A percentile compares a stretch with the other conserved stretches of the same genome.
phyloP scores from a whole-genome alignment of 2,113 vertebrate species.

The Serilophus lunatus region DNA sequence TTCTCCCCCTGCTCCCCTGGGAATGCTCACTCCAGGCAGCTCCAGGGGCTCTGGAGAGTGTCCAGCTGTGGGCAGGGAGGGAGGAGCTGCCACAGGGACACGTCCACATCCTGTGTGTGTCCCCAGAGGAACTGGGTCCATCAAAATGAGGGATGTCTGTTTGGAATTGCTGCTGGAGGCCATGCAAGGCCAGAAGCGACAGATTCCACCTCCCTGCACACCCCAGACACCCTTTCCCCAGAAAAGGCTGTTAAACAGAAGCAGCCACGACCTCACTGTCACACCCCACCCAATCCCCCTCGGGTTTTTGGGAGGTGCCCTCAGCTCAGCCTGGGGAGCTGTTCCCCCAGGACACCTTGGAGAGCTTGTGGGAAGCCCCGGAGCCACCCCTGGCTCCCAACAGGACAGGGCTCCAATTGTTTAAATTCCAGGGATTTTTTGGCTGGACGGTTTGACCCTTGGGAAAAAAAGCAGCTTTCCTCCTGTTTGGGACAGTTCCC shows the following conservation, averaged over 20 bases:
- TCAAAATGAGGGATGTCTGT: rapidly evolving
- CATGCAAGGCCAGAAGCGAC: rapidly evolving
- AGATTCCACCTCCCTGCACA: not conserved
- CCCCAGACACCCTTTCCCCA: not conserved
- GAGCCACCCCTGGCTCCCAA: not conserved
- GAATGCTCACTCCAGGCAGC: not conserved
- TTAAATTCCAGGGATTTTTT: constrained; percentile 51
- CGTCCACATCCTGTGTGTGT: not conserved
- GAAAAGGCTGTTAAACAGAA: not conserved
- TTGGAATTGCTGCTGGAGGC: rapidly evolving
- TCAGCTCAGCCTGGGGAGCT: rapidly evolving
- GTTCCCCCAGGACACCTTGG: rapidly evolving
- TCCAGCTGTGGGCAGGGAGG: not conserved
- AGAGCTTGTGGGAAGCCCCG: not conserved
- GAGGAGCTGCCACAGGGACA: not conserved
- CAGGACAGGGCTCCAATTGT: not conserved
- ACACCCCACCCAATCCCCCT: rapidly evolving
- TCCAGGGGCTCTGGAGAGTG: not conserved
- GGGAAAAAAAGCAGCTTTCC: not conserved
- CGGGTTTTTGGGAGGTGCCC: rapidly evolving
- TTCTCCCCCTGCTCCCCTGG: not conserved
- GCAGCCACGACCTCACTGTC: rapidly evolving
- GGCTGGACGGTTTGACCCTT: constrained; percentile 27
- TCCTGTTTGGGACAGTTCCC: constrained; percentile 7
- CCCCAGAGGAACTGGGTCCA: rapidly evolving